Conservation (phyloP, 2,797 vertebrate genomes). For the Hydrocynus forskahlii region DNA sequence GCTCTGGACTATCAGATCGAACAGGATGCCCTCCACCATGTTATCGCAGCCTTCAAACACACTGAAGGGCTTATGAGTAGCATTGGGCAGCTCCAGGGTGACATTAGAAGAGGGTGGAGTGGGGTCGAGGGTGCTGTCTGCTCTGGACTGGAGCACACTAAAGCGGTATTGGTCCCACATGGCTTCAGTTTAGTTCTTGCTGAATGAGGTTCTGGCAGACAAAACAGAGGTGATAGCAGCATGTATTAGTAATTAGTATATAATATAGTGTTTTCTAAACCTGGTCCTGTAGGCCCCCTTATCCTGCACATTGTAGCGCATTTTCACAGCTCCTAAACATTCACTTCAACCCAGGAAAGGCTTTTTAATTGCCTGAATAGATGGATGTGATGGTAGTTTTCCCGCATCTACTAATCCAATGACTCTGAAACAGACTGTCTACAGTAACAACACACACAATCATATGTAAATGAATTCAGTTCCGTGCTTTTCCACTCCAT, state of each 20-base stretch:
- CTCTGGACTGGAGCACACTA: background rate
- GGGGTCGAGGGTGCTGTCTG: constrained; percentile 35
- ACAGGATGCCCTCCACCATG: constrained; percentile 69
- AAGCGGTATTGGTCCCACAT: constrained; percentile 57
- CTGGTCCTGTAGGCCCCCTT: too few relatives aligned
- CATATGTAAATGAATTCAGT: too few relatives aligned
- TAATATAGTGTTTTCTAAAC: background rate
- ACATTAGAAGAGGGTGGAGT: constrained; percentile 37
- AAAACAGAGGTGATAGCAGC: background rate
- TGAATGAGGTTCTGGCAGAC: constrained; percentile 34
- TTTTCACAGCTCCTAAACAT: too few relatives aligned
- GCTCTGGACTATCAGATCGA: constrained; percentile 74
- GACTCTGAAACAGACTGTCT: background rate
- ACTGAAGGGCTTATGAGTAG: constrained; percentile 67
- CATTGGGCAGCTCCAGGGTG: constrained; percentile 53
- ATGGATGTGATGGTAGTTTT: too few relatives aligned
- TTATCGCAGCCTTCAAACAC: constrained; percentile 74
- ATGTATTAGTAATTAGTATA: background rate
- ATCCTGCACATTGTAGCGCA: too few relatives aligned
- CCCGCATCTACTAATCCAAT: too few relatives aligned
- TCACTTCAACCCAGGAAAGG: too few relatives aligned
- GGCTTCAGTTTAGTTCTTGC: constrained; percentile 15
- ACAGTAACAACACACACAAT: background rate
- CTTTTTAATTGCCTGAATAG: too few relatives aligned
- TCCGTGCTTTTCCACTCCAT: too few relatives aligned